These are phyloP conservation scores for Oxystoma pomonae DNA, from an alignment of 2,888 invertebrate genomes.

Conservation along the genomic window DNA sequence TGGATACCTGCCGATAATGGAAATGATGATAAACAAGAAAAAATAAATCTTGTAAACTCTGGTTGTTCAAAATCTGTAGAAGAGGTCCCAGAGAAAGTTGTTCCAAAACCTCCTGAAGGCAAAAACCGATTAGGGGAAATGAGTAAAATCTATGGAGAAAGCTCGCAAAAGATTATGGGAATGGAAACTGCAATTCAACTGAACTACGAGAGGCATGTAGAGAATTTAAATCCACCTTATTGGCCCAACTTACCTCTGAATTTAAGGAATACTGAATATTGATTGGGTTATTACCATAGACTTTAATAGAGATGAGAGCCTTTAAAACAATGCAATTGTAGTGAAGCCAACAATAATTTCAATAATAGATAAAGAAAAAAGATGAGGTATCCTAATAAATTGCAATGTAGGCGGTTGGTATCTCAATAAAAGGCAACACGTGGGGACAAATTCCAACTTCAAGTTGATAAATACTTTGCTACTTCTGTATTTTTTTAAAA, in stretches of 20 bases:
- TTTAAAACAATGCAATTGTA: no score
- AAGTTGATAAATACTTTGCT: no score
- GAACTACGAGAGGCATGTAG: constrained; percentile 59
- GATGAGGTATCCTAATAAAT: no score
- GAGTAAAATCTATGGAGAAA: constrained; percentile 59
- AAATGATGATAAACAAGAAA: constrained; percentile 16
- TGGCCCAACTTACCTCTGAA: constrained; percentile 60
- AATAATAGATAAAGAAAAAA: no score
- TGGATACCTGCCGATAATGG: constrained; percentile 9
- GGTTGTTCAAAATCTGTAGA: constrained; percentile 22
- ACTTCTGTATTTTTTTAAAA: no score
- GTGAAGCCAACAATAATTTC: no score
- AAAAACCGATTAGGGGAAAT: constrained; percentile 45
- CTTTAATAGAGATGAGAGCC: no score
- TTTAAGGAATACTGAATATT: constrained; percentile 12
- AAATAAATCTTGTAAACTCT: constrained; percentile 20
- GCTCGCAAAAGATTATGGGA: constrained; percentile 63
- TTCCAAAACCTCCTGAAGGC: constrained; percentile 35
- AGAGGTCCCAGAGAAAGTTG: constrained; percentile 41
- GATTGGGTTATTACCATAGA: neutral
- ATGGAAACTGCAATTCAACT: constrained; percentile 70
- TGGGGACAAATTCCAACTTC: no score
- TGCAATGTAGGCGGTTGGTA: no score
- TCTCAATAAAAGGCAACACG: no score
- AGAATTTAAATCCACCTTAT: constrained; percentile 52